Base-by-base conservation (phyloP, 1,140 invertebrate genomes). In the Heliconius hermathena region DNA sequence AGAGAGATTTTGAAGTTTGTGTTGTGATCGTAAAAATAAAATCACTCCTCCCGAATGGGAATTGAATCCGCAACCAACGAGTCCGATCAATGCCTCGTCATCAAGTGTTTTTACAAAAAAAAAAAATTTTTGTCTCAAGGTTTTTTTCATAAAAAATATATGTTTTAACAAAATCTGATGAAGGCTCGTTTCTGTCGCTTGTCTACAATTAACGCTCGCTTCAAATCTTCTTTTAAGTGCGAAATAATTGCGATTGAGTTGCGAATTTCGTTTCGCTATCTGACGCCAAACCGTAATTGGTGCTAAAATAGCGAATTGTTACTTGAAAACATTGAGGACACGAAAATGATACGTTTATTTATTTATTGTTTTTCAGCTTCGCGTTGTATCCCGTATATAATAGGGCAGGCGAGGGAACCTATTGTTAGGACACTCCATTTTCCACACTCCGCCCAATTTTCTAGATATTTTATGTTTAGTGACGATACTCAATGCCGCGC, bases 191-290 rank as follows among this genome's bases (percentile, higher is more conserved):
- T 4, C 60, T 29, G 60, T 29, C 60, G 80, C 81, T 86, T 80
- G 84, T 76, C 87, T 87, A 91, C 88, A 91, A 91, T 92, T 91
- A 92, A 90, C 87, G 87, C 80, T 87, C 85, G 89, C 84, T 84
- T 86, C 86, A 87, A 90, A 86, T 91, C 91, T 92, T 91, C 89
- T 91, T 88, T 85, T 82, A 84, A 90, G 86, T 84, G 87, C 85
- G 87, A 91, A 93, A 91, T 91, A 91, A 91, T 93, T 89, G 88
- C 89, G 85, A 91, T 91, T 91, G 89, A 90, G 86, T 90, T 90
- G 86, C 86, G 87, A 89, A 89, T 89, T 89, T 86, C 84, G 87
- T 84, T 90, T 87, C 79, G 87, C 86, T 89, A 87, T 90, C 90
- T 90, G 91, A 91, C 88, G 88, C 87, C 82, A 77, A 84, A 86